phyloP scores from a whole-genome alignment of 2,113 vertebrate species.

The Vombatus ursinus region DNA sequence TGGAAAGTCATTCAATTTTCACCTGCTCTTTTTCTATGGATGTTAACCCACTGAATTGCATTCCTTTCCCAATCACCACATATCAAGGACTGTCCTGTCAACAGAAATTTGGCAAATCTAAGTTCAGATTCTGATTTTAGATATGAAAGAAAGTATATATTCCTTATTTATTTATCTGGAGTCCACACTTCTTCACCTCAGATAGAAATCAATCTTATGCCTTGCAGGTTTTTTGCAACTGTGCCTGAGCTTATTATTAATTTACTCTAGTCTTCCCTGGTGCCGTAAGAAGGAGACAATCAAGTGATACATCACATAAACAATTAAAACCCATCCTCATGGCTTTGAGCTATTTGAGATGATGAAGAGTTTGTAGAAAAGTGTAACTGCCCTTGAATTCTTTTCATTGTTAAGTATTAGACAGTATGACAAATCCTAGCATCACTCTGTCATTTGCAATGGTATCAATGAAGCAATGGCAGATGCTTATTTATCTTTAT shows the following conservation, averaged over 20 bases:
- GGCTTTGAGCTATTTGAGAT: constrained; percentile 69
- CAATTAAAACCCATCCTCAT: constrained; percentile 81
- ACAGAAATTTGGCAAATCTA: constrained; percentile 72
- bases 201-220: constrained; percentile 80
- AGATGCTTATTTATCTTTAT: constrained; percentile 80
- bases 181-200: constrained; percentile 51
- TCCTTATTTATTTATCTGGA: constrained; percentile 74
- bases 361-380: constrained; percentile 67
- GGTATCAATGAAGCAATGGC: constrained; percentile 63
- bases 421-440: constrained; percentile 77
- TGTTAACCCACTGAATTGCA: constrained; percentile 59
- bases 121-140: constrained; percentile 60
- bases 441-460: constrained; percentile 70
- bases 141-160: constrained; percentile 74
- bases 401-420: constrained; percentile 74
- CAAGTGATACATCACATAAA: constrained; percentile 79
- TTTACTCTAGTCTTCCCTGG: constrained; percentile 72
- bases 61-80: constrained; percentile 34
- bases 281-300: constrained; percentile 71
- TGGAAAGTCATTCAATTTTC: constrained; percentile 67
- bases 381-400: constrained; percentile 77
- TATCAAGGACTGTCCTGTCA: constrained; percentile 74
- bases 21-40: constrained; percentile 56
- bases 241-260: constrained; percentile 78
- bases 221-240: constrained; percentile 62